Evolutionary conservation across 2,797 vertebrate species (phyloP).

Genomic region (Propithecus deckenii): DNA sequence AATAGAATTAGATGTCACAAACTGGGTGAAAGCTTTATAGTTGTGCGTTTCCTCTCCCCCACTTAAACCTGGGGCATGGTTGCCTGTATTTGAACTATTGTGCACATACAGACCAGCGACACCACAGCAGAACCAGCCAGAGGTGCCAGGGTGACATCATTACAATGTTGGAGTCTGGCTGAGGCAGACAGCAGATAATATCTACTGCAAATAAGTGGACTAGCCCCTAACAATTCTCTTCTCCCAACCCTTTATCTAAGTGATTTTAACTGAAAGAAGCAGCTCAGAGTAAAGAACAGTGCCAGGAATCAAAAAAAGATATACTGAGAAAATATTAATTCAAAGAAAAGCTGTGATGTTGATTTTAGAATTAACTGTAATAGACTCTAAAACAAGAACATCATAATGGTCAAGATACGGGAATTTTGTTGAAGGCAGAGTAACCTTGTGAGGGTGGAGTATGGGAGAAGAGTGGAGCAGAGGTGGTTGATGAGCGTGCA

Average conservation of each 20-base stretch:
- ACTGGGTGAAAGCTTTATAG: neutral
- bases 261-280: neutral
- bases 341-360: slow-evolving; percentile 14
- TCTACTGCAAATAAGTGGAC: neutral
- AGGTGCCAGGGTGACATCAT: neutral
- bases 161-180: neutral
- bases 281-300: neutral
- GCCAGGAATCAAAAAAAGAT: neutral
- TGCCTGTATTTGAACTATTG: neutral
- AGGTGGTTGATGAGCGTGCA: neutral
- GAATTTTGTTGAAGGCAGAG: neutral
- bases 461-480: neutral
- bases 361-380: slow-evolving; percentile 5
- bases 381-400: neutral
- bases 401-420: neutral
- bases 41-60: neutral
- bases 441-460: neutral
- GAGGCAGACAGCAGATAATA: neutral
- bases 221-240: neutral
- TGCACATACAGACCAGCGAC: neutral
- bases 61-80: neutral
- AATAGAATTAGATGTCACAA: neutral
- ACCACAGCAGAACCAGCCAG: neutral
- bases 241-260: neutral
- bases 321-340: neutral